phyloP scores from a whole-genome alignment of 2,888 invertebrate genomes.

The Aporophyla lueneburgensis region DNA sequence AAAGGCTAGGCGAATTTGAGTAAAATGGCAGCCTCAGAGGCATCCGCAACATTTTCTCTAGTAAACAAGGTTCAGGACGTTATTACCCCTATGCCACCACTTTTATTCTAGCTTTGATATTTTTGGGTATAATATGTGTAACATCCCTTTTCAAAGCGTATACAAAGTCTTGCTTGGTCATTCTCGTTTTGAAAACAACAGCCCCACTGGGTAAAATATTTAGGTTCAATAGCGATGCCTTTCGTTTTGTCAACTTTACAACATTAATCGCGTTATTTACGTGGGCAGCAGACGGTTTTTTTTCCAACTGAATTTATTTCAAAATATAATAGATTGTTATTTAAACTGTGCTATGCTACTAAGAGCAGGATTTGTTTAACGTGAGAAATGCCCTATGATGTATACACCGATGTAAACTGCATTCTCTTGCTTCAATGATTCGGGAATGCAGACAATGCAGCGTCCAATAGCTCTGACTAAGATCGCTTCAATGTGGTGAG shows the following conservation, averaged over 20 bases:
- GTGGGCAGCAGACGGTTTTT: background rate
- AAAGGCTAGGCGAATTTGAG: too few species aligned
- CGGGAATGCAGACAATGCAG: slow-evolving; percentile 17
- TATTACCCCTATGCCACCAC: background rate
- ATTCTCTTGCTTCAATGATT: slow-evolving; percentile 8
- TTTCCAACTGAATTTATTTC: too few species aligned
- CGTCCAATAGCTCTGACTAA: slow-evolving; percentile 17
- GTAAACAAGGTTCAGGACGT: background rate
- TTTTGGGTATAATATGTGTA: background rate
- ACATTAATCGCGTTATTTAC: background rate
- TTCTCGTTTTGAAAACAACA: background rate
- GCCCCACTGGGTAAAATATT: background rate
- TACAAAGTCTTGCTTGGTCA: background rate
- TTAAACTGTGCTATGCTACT: background rate
- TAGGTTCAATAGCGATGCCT: too few species aligned
- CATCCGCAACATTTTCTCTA: background rate
- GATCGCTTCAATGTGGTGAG: slow-evolving; percentile 8
- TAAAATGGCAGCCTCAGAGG: background rate
- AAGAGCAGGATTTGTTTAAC: background rate
- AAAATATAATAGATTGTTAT: too few species aligned
- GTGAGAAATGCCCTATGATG: background rate
- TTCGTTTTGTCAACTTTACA: background rate
- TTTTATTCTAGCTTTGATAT: background rate
- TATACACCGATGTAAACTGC: background rate
- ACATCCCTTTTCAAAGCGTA: background rate